Percentiles rank a stretch among this genome's conserved stretches.
These are phyloP conservation scores for Eira barbara DNA, from an alignment of 2,113 vertebrate species.

Conservation along the genomic window DNA sequence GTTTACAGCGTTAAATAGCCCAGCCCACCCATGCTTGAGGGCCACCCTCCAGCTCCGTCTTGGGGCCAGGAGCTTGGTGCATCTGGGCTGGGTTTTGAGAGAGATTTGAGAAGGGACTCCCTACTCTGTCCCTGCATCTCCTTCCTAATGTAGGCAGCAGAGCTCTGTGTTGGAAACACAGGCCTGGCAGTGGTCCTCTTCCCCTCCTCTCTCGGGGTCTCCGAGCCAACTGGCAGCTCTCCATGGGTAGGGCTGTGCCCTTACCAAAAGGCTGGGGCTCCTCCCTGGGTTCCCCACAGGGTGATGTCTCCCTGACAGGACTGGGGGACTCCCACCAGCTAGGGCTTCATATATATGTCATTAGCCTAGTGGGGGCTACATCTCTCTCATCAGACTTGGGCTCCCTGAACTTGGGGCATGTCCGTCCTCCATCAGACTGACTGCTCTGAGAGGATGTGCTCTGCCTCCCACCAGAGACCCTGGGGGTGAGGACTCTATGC, in stretches of 20 bases:
- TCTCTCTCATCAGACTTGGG: neutral
- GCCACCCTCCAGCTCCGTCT: neutral
- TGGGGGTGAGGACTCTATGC: neutral
- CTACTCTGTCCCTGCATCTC: neutral
- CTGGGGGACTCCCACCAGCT: too few species aligned
- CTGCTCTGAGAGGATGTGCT: neutral
- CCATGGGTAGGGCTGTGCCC: fast-evolving
- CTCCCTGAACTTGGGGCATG: neutral
- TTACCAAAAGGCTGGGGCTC: neutral
- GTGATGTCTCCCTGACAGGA: neutral
- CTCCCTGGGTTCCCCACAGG: neutral
- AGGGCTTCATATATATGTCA: neutral
- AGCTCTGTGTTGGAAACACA: neutral
- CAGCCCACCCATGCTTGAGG: neutral
- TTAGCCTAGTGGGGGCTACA: neutral
- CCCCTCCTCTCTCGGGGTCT: neutral
- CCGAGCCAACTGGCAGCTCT: neutral
- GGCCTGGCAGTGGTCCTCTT: neutral
- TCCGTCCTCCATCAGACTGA: neutral
- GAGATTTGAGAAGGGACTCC: neutral
- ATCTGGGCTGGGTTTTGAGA: conserved; percentile 41
- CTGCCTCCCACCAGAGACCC: neutral
- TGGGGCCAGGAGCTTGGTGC: neutral
- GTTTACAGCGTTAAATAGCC: conserved; percentile 74
- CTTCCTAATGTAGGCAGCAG: neutral